A percentile compares a stretch with the other conserved stretches of the same genome.
These are phyloP conservation scores for Urechis unicinctus DNA, from an alignment of 2,888 invertebrate species.

Conservation along the genomic window DNA sequence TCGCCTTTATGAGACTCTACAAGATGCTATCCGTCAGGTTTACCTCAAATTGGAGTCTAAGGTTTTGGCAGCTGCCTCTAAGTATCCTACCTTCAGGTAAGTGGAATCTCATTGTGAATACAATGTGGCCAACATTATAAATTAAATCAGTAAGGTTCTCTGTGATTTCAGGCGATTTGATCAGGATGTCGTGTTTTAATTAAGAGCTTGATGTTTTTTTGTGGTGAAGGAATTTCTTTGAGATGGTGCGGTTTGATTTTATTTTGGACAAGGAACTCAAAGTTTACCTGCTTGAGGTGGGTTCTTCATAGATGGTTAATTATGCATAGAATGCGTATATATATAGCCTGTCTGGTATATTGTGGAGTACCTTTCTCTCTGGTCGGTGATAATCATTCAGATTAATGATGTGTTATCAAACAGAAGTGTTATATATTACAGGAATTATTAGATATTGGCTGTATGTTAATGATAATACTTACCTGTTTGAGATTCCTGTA, in stretches of 20 bases:
- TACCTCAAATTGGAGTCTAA: slow-evolving; percentile 63
- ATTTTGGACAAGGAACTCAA: slow-evolving; percentile 79
- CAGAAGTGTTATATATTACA: no score
- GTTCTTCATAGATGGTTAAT: slow-evolving; percentile 6
- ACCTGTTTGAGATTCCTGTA: no score
- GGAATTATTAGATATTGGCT: no score
- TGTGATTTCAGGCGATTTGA: no score
- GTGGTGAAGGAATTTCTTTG: slow-evolving; percentile 66
- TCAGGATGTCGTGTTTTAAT: no score
- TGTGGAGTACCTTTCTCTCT: background rate
- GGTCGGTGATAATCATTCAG: no score
- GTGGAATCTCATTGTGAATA: background rate
- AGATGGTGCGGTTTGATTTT: slow-evolving; percentile 90
- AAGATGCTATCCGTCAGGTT: slow-evolving; percentile 68
- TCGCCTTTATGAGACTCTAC: slow-evolving; percentile 73
- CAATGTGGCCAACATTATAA: background rate
- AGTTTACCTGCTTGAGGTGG: slow-evolving; percentile 77
- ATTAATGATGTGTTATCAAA: no score
- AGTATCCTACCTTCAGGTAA: background rate
- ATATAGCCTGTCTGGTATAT: background rate
- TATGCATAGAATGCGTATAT: background rate
- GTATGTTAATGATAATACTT: no score
- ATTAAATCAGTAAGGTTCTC: no score
- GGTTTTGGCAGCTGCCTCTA: slow-evolving; percentile 57
- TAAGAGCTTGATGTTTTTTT: background rate